Percentiles rank a stretch among this genome's conserved stretches.
Conservation (phyloP, 2,113 vertebrate genomes). For the Onychorhynchus coronatus region DNA sequence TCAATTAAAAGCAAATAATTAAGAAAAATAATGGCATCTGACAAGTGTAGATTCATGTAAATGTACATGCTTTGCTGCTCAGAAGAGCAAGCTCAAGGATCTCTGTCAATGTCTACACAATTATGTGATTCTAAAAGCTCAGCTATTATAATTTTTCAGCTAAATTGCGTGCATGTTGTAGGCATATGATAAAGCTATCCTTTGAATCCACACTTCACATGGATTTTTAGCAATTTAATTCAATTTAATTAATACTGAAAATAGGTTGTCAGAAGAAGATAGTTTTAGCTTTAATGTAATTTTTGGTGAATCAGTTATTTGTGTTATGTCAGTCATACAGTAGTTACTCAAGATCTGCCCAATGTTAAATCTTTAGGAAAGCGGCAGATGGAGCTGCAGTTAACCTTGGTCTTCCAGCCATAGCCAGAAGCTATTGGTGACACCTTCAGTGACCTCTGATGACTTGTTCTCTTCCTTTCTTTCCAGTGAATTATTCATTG, state of each 20-base stretch:
- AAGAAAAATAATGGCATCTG: neutral
- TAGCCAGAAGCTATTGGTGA: neutral
- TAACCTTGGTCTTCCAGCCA: neutral
- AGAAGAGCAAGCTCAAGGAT: neutral
- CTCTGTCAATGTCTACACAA: neutral
- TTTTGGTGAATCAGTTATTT: neutral
- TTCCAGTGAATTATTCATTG: neutral
- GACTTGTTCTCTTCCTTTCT: neutral
- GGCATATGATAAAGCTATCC: neutral
- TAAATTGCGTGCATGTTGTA: neutral
- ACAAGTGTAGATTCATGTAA: neutral
- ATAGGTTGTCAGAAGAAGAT: neutral
- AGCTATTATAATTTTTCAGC: neutral
- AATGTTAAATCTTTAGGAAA: neutral
- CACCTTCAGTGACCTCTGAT: neutral
- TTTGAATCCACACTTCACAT: neutral
- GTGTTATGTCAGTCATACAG: neutral
- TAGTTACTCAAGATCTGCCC: neutral
- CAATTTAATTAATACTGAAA: neutral
- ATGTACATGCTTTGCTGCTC: neutral
- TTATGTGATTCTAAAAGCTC: neutral
- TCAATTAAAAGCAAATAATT: neutral
- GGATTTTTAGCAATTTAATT: neutral
- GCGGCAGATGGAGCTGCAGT: neutral
- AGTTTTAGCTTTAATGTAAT: neutral